These are phyloP conservation scores for Eueides isabella DNA, from an alignment of 1,140 invertebrate genomes.

Conservation along the genomic window DNA sequence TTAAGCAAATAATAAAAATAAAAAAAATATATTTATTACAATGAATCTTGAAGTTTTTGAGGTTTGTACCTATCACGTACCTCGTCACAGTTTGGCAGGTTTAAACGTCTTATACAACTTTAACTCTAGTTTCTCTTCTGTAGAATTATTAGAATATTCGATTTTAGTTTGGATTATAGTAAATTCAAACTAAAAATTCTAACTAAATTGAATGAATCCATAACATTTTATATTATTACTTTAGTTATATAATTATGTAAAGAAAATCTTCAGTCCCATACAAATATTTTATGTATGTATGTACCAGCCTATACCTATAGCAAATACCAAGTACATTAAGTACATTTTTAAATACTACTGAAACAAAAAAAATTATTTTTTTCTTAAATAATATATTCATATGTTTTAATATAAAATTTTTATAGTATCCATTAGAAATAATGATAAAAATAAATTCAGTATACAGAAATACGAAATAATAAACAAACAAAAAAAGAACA, in stretches of 20 bases:
- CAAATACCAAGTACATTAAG: too few relatives aligned
- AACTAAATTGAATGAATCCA: too few relatives aligned
- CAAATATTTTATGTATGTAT: too few relatives aligned
- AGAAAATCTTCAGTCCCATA: too few relatives aligned
- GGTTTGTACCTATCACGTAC: conserved; percentile 2
- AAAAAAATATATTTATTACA: too few relatives aligned
- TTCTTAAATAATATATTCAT: too few relatives aligned
- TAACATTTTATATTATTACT: too few relatives aligned
- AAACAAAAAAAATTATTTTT: too few relatives aligned
- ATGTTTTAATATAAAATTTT: background rate
- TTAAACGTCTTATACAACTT: background rate
- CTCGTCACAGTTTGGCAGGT: background rate
- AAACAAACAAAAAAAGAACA: background rate
- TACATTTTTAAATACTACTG: too few relatives aligned
- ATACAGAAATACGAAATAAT: background rate
- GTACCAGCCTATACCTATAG: too few relatives aligned
- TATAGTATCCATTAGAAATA: background rate
- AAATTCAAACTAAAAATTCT: background rate
- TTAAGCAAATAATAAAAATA: background rate
- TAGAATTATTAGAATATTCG: background rate
- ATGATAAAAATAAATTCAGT: background rate
- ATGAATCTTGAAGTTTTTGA: background rate
- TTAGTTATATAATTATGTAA: too few relatives aligned
- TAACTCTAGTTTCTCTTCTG: background rate
- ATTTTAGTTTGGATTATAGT: background rate